Base-by-base conservation (phyloP, 2,888 invertebrate genomes). In the Hylaea fasciaria region DNA sequence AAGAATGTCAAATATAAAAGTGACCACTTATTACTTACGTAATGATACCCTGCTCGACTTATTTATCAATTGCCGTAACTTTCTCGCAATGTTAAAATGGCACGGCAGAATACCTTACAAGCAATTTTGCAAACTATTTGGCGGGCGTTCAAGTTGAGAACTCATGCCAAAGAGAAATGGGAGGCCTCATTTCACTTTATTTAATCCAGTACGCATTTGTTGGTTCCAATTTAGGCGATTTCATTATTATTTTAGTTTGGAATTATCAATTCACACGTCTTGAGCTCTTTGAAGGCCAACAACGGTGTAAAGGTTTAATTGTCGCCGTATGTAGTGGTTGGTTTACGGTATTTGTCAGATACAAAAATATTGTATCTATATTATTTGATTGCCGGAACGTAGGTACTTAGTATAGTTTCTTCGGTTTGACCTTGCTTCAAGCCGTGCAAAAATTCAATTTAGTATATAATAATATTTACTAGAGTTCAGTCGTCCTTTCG, bases 1-100 rank as follows among this genome's bases (percentile, higher is more conserved):
- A 54, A 40, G 37, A 58, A 61, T 65, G 52, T 39, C 60, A 51
- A 44, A 54, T 52, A 8, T 61, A 63, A 61, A 59, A 54, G 49
- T 40, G 50, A 40, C 37, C 40, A 55, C 28, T 14, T 43, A 41
- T 37, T 40, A 49, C 29, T 46, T 35, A 53, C 37, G 39, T 61
- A 47, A 61, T 53, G 46, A 47, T 60, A 43, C 35, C 39, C 47
- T 57, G 28, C 12, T 16, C n/a, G 29, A 46, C 11, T 43, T 22
- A 12, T 10, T 47, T 12, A 48, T 43, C 22, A 49, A 13, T 53
- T 16, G 37, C 13, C 40, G 39, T 39, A 55, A 50, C 57, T 66
- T 66, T 66, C 62, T 43, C 55, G 35, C 8, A 22, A 22, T 5
- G 22, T 22, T 48, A 50, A 55, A 52, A 52, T 52, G 44, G 57